Base-by-base conservation (phyloP, 1,140 invertebrate species). In the Teleogryllus occipitalis region DNA sequence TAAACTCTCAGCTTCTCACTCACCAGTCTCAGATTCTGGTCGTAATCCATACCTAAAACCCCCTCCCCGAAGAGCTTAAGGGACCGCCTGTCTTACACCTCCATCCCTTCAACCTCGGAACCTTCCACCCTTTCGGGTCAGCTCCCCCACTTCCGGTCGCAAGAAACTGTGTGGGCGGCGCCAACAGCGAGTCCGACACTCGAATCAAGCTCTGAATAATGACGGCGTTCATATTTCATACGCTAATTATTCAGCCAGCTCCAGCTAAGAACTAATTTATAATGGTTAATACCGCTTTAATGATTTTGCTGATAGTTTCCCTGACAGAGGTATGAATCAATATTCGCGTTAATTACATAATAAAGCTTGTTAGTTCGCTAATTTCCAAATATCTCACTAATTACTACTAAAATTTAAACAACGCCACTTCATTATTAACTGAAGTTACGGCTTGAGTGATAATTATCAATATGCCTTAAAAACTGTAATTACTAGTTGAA, bases 221-320 rank as follows among this genome's bases (percentile, higher is more conserved):
- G 54, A 65, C 18, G 54, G 54, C 54, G 10, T 65, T 18, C 54
- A 65, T 65, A 65, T 65, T 65, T 14, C 54, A 65, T 65, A 18
- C 10, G 54, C 54, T 65, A 65, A 65, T 65, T 65, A 65, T 65
- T 65, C 54, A 65, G 10, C 54, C 54, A 65, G 54, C 18, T 10
- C 54, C 18, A 65, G 54, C 54, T 10, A 14, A 65, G 10, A 65
- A 65, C 54, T 65, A 65, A 65, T 65, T 65, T 65, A 65, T 65
- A 65, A 65, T 65, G 54, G 54, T 65, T 65, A 65, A 65, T 65
- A 65, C 54, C 54, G 54, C 18, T 65, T 65, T 65, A 65, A 65
- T 65, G 54, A 65, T 65, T 65, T 65, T 65, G 54, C 54, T 65
- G 54, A 65, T 65, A 65, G 54, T 65, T 65, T 10, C 54, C 18